Base-by-base conservation (phyloP, 2,797 vertebrate species). In the Champsocephalus gunnari region DNA sequence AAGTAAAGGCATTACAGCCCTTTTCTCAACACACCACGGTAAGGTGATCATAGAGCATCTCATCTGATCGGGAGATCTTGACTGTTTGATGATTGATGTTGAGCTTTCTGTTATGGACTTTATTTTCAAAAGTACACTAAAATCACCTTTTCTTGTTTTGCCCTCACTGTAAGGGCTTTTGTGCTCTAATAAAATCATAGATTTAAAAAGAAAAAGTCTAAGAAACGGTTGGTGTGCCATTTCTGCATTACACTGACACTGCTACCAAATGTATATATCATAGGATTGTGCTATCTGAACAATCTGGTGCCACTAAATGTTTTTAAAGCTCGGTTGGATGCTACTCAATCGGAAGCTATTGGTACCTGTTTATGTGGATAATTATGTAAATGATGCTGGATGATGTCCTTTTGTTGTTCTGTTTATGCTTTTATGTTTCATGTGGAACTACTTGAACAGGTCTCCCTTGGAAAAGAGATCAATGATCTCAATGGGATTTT, bases 1-100 rank as follows among this genome's bases (percentile, higher is more conserved):
- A 91, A 87, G 45, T 67, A 53, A 21, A 1, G 1, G 2, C 16
- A 59, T 56, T 43, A 19, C 34, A 57, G 53, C 17, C 16, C n/a
- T 60, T 79, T 63, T 64, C 57, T 78, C 14, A 71, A 61, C 28
- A 44, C 47, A 6, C 48, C 2, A 9, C 59, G 17, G 41, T n/a
- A 72, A 12, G 16, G 11, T 60, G 11, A 34, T 63, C 1, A 1
- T 14, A 3, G 12, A 59, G 55, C 21, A 45, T 45, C 53, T 55
- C 49, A 51, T 51, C 62, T 65, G 49, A 51, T 51, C 3, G 24
- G 14, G 16, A 2, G 2, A n/a, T 34, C 11, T 45, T 28, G 49
- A 38, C 17, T 17, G 28, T 59, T 50, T 1, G 9, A 38, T 34
- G 48, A 59, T 38, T 17, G 28, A 17, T 21, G 48, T 57, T 24